Percentiles rank a stretch among this genome's conserved stretches.
Conservation (phyloP, 2,888 invertebrate genomes). For the Calliopum simillimum region DNA sequence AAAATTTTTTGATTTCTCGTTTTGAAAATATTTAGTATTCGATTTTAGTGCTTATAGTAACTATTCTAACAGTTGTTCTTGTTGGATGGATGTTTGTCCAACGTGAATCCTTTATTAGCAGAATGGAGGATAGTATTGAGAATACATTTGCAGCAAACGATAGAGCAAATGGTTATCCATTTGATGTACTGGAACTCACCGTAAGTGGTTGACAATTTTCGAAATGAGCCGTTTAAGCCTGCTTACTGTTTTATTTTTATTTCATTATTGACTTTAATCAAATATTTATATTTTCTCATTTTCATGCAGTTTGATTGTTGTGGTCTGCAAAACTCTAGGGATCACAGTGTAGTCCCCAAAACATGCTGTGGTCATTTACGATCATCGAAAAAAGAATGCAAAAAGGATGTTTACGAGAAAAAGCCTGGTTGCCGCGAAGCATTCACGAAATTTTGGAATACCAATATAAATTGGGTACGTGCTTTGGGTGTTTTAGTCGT, state of each 20-base stretch:
- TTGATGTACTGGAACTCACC: conserved; percentile 58
- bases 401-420: conserved; percentile 40
- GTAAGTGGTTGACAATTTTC: too few relatives aligned
- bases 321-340: conserved; percentile 47
- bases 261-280: too few relatives aligned
- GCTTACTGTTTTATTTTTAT: too few relatives aligned
- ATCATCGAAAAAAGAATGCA: conserved; percentile 45
- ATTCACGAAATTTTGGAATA: too few relatives aligned
- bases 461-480: too few relatives aligned
- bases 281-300: too few relatives aligned
- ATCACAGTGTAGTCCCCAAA: conserved; percentile 54
- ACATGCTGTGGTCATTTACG: conserved; percentile 56
- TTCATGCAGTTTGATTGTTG: conserved; percentile 59
- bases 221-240: too few relatives aligned
- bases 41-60: conserved; percentile 76
- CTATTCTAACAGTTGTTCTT: conserved; percentile 79
- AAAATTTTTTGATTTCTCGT: too few relatives aligned
- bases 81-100: conserved; percentile 77
- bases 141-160: conserved; percentile 60
- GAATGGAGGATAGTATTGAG: conserved; percentile 70
- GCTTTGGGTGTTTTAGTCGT: too few relatives aligned
- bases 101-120: conserved; percentile 69
- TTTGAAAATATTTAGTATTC: conserved; percentile 75
- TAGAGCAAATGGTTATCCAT: conserved; percentile 52
- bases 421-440: too few relatives aligned